Evolutionary conservation across 2,888 invertebrate species (phyloP).

Genomic region (Rhagophthalmus giganteus): DNA sequence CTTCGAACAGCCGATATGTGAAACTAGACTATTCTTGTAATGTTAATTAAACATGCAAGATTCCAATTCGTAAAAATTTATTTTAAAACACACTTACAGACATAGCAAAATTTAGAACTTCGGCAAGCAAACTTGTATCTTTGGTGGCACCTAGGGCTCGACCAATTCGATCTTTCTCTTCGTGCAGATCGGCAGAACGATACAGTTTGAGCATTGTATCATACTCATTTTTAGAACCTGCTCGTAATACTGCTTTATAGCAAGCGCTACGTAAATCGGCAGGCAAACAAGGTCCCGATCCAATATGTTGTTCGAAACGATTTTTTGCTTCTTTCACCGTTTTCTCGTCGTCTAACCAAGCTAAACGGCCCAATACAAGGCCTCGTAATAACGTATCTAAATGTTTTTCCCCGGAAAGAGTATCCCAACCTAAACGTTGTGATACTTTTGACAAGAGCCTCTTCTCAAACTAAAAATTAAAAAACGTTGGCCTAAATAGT

Average conservation of each 20-base stretch:
- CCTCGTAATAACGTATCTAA: slow-evolving; percentile 83
- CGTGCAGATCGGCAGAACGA: slow-evolving; percentile 83
- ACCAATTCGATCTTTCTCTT: slow-evolving; percentile 90
- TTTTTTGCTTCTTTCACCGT: slow-evolving; percentile 76
- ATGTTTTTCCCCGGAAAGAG: slow-evolving; percentile 80
- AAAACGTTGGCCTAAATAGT: not conserved
- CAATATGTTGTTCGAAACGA: slow-evolving; percentile 69
- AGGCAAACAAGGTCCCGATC: slow-evolving; percentile 64
- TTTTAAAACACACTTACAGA: slow-evolving; percentile 40
- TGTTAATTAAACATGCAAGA: too few relatives aligned
- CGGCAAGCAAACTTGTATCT: slow-evolving; percentile 69
- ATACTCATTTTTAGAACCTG: slow-evolving; percentile 71
- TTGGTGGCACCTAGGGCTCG: slow-evolving; percentile 80
- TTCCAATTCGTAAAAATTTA: too few relatives aligned
- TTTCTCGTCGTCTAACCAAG: slow-evolving; percentile 77
- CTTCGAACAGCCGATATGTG: too few relatives aligned
- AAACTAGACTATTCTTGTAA: too few relatives aligned
- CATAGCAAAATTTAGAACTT: slow-evolving; percentile 76
- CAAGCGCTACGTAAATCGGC: slow-evolving; percentile 89
- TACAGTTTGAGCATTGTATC: slow-evolving; percentile 79
- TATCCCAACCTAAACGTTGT: slow-evolving; percentile 82
- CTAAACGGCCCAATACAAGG: slow-evolving; percentile 80
- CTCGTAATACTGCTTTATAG: slow-evolving; percentile 78
- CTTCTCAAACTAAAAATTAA: slow-evolving; percentile 64
- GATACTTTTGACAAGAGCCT: slow-evolving; percentile 74